These are phyloP conservation scores for Pseudoips prasinana DNA, from an alignment of 2,888 invertebrate genomes.

Conservation along the genomic window DNA sequence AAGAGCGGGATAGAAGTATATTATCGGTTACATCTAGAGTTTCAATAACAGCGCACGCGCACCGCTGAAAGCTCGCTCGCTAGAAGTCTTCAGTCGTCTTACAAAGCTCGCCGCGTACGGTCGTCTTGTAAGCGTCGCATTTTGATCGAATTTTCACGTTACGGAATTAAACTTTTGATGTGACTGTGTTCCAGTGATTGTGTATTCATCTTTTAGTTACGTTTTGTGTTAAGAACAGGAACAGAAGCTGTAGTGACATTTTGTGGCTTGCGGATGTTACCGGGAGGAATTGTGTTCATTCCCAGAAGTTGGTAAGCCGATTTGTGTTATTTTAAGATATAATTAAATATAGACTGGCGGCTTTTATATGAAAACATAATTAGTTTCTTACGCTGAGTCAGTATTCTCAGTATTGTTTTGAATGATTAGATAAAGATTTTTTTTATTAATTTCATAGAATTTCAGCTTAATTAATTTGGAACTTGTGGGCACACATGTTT, in stretches of 20 bases:
- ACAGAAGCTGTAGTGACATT: slow-evolving; percentile 23
- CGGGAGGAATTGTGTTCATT: slow-evolving; percentile 52
- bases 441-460: too few species aligned
- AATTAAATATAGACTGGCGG: slow-evolving; percentile 75
- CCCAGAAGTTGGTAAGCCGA: slow-evolving; percentile 67
- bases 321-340: slow-evolving; percentile 75
- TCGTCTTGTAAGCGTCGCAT: slow-evolving; percentile 38
- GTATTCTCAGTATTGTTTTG: slow-evolving; percentile 54
- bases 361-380: slow-evolving; percentile 71
- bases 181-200: slow-evolving; percentile 52
- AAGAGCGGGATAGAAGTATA: slow-evolving; percentile 46
- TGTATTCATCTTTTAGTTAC: slow-evolving; percentile 43
- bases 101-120: slow-evolving; percentile 52
- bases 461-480: too few species aligned
- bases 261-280: slow-evolving; percentile 43
- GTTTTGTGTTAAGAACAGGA: slow-evolving; percentile 31
- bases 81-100: slow-evolving; percentile 60
- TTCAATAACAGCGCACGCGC: slow-evolving; percentile 57
- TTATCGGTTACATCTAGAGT: slow-evolving; percentile 13
- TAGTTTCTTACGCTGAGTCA: slow-evolving; percentile 68
- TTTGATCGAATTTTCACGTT: slow-evolving; percentile 39
- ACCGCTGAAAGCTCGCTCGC: slow-evolving; percentile 65
- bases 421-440: slow-evolving; percentile 24
- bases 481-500: too few species aligned
- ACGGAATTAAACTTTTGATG: slow-evolving; percentile 40